phyloP scores from a whole-genome alignment of 2,113 vertebrate genomes.

The Myrmecophaga tridactyla region DNA sequence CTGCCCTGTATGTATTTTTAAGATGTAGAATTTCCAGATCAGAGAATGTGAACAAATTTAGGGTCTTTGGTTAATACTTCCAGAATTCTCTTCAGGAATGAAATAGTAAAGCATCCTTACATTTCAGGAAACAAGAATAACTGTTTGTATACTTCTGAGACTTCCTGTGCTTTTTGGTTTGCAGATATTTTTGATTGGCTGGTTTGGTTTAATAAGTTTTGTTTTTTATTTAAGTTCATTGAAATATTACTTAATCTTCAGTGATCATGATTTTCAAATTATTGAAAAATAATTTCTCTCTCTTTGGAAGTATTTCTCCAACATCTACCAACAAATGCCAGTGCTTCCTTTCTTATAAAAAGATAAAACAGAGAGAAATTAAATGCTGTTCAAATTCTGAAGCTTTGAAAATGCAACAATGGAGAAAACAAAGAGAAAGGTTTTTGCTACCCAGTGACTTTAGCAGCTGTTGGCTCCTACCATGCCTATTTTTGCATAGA shows the following conservation, averaged over 20 bases:
- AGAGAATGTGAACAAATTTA: background rate
- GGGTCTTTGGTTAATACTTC: background rate
- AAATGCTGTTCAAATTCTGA: conserved; percentile 39
- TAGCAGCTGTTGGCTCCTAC: conserved; percentile 51
- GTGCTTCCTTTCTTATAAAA: conserved; percentile 35
- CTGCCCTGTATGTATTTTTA: background rate
- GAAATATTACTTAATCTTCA: conserved; percentile 46
- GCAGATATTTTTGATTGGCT: background rate
- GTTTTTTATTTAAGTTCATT: background rate
- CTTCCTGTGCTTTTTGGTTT: background rate
- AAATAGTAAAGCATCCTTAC: background rate
- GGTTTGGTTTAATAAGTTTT: background rate
- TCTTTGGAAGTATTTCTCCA: conserved; percentile 41
- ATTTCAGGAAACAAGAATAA: background rate
- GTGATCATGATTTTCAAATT: background rate
- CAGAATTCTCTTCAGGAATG: background rate
- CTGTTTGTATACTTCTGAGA: background rate
- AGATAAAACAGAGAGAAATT: conserved; percentile 45
- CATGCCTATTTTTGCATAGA: conserved; percentile 60
- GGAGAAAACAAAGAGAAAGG: conserved; percentile 50
- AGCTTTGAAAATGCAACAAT: conserved; percentile 60
- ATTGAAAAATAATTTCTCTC: conserved; percentile 53
- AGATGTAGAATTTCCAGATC: background rate
- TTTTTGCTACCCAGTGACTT: conserved; percentile 38
- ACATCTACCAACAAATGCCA: conserved; percentile 38